Conservation (phyloP, 2,888 invertebrate genomes). For the Cryptocephalus moraei region DNA sequence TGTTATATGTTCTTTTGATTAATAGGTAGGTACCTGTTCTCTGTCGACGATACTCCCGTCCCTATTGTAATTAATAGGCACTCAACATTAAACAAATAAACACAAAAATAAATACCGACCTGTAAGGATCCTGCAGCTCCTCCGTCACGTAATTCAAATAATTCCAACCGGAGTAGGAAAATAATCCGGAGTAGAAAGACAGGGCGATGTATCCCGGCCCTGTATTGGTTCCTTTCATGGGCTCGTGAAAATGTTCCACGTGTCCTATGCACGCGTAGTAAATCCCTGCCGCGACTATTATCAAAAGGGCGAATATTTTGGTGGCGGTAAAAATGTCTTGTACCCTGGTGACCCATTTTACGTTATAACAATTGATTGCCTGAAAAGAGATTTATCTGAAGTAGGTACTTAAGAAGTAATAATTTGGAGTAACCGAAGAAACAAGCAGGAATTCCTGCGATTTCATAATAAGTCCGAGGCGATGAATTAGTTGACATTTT, state of each 20-base stretch:
- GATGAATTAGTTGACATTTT: too few relatives aligned
- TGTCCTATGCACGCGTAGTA: slow-evolving; percentile 64
- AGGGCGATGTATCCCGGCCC: slow-evolving; percentile 79
- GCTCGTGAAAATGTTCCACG: slow-evolving; percentile 61
- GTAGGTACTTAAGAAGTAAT: too few relatives aligned
- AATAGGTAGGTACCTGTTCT: too few relatives aligned
- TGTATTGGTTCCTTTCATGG: slow-evolving; percentile 66
- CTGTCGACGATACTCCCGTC: too few relatives aligned
- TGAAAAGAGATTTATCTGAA: not conserved
- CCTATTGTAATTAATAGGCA: not conserved
- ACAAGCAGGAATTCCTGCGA: too few relatives aligned
- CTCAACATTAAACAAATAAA: not conserved
- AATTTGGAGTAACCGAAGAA: too few relatives aligned
- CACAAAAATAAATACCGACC: slow-evolving; percentile 45
- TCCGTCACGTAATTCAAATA: slow-evolving; percentile 92
- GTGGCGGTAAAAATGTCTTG: slow-evolving; percentile 90
- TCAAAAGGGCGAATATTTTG: slow-evolving; percentile 74
- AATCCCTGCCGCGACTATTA: slow-evolving; percentile 75
- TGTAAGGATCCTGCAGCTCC: slow-evolving; percentile 75
- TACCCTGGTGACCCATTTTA: slow-evolving; percentile 89
- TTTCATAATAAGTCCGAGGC: too few relatives aligned
- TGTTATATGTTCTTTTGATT: too few relatives aligned
- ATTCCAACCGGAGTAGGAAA: slow-evolving; percentile 90
- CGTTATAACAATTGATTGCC: slow-evolving; percentile 87
- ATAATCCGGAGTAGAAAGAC: slow-evolving; percentile 85